phyloP scores from a whole-genome alignment of 1,140 invertebrate genomes.

The Saccostrea echinata region DNA sequence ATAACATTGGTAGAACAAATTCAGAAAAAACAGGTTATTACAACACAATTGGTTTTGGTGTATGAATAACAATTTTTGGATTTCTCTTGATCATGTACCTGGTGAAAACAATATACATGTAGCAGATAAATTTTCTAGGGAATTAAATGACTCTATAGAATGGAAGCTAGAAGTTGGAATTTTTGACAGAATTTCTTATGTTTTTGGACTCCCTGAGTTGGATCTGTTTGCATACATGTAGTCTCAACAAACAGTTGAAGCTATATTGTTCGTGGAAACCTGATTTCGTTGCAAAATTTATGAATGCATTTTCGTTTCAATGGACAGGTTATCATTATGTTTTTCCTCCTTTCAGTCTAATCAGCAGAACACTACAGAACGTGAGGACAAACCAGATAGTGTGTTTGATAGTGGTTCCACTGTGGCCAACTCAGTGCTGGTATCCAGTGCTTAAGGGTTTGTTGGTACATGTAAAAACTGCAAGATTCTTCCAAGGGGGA shows the following conservation, averaged over 20 bases:
- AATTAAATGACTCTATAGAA: neutral
- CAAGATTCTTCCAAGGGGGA: conserved; percentile 46
- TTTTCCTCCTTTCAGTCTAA: too few species aligned
- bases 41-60: conserved; percentile 55
- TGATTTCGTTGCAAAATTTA: conserved; percentile 49
- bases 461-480: conserved; percentile 34
- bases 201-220: conserved; percentile 39
- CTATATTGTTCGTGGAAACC: too few species aligned
- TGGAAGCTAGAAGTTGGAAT: too few species aligned
- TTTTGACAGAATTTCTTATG: neutral
- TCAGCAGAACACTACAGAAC: conserved; percentile 53
- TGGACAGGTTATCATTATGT: conserved; percentile 53
- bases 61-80: conserved; percentile 52
- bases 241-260: conserved; percentile 55
- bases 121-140: conserved; percentile 51
- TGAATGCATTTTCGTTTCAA: conserved; percentile 59
- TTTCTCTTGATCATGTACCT: conserved; percentile 53
- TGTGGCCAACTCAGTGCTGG: too few species aligned
- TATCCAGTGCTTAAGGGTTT: conserved; percentile 43
- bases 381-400: conserved; percentile 45
- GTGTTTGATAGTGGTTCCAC: conserved; percentile 53
- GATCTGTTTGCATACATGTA: conserved; percentile 63
- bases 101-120: conserved; percentile 47
- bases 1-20: conserved; percentile 51
- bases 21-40: conserved; percentile 41